phyloP scores from a whole-genome alignment of 2,888 invertebrate genomes.

The Sisyra nigra region DNA sequence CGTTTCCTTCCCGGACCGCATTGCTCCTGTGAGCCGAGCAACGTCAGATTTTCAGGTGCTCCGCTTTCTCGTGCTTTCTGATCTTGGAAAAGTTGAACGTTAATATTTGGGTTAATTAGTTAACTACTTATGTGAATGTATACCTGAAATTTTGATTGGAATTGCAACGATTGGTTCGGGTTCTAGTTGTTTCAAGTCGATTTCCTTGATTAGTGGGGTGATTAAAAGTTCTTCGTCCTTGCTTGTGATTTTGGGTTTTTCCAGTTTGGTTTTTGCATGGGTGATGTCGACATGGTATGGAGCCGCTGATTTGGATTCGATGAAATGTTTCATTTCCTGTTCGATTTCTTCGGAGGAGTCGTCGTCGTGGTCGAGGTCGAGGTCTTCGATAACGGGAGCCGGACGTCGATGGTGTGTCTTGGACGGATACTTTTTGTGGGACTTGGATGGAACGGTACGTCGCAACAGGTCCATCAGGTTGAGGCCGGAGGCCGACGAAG shows the following conservation, averaged over 20 bases:
- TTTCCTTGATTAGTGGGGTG: constrained; percentile 14
- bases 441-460: constrained; percentile 17
- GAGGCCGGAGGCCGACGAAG: constrained; percentile 12
- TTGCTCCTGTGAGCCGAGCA: constrained; percentile 49
- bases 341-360: constrained; percentile 11
- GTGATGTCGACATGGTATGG: constrained; percentile 52
- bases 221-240: constrained; percentile 18
- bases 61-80: too few species aligned
- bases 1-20: constrained; percentile 57
- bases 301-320: constrained; percentile 43
- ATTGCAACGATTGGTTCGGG: not conserved
- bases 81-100: too few species aligned
- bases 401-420: constrained; percentile 12
- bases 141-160: too few species aligned
- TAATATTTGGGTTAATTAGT: too few species aligned
- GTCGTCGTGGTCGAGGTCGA: constrained; percentile 18
- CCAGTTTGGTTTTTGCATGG: constrained; percentile 17
- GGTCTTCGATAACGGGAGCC: constrained; percentile 17
- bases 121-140: too few species aligned
- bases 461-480: constrained; percentile 21
- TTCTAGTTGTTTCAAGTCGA: not conserved
- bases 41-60: constrained; percentile 30
- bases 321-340: constrained; percentile 33
- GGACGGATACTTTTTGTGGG: not conserved
- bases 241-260: constrained; percentile 17